Evolutionary conservation across 2,888 invertebrate genomes (phyloP).

Genomic region (Melipona bicolor): DNA sequence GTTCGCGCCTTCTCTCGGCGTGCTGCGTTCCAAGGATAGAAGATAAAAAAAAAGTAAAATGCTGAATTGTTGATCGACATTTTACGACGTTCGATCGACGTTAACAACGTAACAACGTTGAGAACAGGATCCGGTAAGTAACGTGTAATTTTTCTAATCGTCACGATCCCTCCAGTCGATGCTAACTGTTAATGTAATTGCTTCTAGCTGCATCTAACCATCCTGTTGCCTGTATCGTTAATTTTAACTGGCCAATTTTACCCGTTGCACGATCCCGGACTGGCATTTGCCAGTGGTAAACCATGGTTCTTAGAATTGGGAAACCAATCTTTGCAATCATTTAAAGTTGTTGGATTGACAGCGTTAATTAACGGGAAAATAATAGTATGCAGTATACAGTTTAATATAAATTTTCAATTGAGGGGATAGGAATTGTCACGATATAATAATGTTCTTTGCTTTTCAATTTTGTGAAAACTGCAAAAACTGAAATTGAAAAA

Average conservation of each 20-base stretch:
- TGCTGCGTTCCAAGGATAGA: background rate
- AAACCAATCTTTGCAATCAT: background rate
- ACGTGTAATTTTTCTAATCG: background rate
- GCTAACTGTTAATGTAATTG: conserved; percentile 31
- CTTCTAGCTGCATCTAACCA: background rate
- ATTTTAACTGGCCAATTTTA: conserved; percentile 8
- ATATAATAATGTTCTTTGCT: background rate
- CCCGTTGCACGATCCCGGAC: background rate
- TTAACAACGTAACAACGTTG: background rate
- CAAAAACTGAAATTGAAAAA: background rate
- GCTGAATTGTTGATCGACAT: background rate
- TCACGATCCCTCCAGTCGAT: background rate
- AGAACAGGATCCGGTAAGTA: conserved; percentile 3
- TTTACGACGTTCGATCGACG: background rate
- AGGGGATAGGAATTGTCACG: background rate
- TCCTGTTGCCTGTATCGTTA: conserved; percentile 20
- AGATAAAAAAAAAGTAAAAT: no score
- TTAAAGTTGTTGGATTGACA: background rate
- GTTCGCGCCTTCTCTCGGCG: background rate
- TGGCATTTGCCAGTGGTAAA: background rate
- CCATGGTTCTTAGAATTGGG: background rate
- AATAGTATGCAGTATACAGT: background rate
- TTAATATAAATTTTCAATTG: background rate
- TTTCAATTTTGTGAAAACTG: background rate
- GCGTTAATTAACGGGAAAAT: background rate